A percentile compares a stretch with the other conserved stretches of the same genome.
Conservation (phyloP, 2,888 invertebrate genomes). For the Hydropsyche betteni region DNA sequence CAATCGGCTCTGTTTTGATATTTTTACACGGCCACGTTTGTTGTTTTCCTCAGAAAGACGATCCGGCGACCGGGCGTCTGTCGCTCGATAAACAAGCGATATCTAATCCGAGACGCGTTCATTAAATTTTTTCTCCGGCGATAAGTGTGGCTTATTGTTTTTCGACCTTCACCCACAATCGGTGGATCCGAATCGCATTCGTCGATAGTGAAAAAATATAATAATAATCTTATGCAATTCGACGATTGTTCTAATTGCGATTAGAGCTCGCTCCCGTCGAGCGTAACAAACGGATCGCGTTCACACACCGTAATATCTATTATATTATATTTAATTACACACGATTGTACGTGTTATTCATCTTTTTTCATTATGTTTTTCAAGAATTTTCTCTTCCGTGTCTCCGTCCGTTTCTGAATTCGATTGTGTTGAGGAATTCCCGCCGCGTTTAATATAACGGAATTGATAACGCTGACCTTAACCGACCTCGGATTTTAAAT, state of each 20-base stretch:
- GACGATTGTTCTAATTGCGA: background rate
- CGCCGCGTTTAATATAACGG: background rate
- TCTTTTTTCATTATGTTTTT: background rate
- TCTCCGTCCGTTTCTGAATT: background rate
- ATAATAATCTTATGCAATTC: background rate
- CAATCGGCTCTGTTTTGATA: too few relatives aligned
- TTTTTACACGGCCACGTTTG: background rate
- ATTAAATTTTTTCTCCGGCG: background rate
- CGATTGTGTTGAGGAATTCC: background rate
- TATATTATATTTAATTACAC: background rate
- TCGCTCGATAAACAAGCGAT: background rate
- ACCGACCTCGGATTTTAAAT: background rate
- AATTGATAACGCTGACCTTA: conserved; percentile 11
- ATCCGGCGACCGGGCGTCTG: conserved; percentile 1
- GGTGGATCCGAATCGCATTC: background rate
- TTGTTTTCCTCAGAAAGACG: background rate
- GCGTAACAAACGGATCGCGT: conserved; percentile 10
- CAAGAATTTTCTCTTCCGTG: conserved; percentile 11
- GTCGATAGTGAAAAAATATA: background rate
- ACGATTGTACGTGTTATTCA: too few relatives aligned
- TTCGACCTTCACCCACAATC: conserved; percentile 27
- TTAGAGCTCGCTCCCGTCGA: background rate
- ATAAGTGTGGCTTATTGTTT: conserved; percentile 1
- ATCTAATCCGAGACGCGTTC: background rate
- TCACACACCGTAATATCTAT: background rate